A percentile compares a stretch with the other conserved stretches of the same genome.
These are phyloP conservation scores for Diorhabda sublineata DNA, from an alignment of 1,140 invertebrate species.

Conservation along the genomic window DNA sequence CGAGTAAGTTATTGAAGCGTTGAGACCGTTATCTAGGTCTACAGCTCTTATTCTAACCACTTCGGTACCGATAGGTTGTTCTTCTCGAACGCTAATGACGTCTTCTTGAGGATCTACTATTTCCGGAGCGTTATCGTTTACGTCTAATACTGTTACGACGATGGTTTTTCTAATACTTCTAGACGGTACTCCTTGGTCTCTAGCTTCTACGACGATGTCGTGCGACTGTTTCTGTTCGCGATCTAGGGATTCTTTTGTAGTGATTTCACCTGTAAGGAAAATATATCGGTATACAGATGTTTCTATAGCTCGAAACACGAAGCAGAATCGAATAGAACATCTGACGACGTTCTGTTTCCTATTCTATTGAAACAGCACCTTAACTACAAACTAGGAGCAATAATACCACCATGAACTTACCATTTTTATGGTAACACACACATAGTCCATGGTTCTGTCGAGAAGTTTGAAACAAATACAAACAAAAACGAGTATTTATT, in stretches of 20 bases:
- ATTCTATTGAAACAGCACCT: no score
- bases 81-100: constrained; percentile 81
- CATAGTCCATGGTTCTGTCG: no score
- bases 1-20: constrained; percentile 83
- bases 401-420: no score
- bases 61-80: constrained; percentile 75
- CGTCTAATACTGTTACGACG: constrained; percentile 71
- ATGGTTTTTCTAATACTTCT: constrained; percentile 69
- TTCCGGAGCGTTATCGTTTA: constrained; percentile 87
- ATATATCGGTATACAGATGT: neutral
- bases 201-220: constrained; percentile 78
- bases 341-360: no score
- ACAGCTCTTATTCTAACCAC: constrained; percentile 79
- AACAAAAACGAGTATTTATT: no score
- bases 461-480: no score
- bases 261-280: constrained; percentile 71
- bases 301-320: no score
- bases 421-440: no score
- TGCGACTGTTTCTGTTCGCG: constrained; percentile 74
- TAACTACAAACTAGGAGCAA: no score
- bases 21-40: constrained; percentile 82
- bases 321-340: no score
- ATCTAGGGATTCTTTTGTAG: constrained; percentile 75
- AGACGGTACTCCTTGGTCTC: constrained; percentile 77
- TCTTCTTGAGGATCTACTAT: constrained; percentile 85